phyloP scores from a whole-genome alignment of 2,113 vertebrate species.

The Raja brachyura region DNA sequence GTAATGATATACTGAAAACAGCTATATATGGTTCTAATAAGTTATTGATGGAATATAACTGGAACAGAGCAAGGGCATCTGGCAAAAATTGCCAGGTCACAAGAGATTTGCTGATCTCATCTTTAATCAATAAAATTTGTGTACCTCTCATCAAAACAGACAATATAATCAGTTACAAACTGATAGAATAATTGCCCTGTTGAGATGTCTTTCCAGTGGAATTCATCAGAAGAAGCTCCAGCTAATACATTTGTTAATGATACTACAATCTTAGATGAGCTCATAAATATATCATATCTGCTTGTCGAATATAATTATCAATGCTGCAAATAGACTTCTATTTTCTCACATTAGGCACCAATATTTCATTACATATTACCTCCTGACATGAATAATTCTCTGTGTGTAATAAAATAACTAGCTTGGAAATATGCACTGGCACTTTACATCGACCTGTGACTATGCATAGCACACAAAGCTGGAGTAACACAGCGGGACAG shows the following conservation, averaged over 20 bases:
- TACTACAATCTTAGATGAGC: conserved; percentile 30
- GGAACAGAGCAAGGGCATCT: conserved; percentile 29
- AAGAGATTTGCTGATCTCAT: conserved; percentile 50
- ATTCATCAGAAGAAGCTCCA: conserved; percentile 25
- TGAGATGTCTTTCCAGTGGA: neutral
- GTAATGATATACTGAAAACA: neutral
- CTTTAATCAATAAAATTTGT: conserved; percentile 56
- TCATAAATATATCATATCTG: conserved; percentile 32
- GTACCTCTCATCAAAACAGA: conserved; percentile 46
- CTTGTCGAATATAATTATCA: conserved; percentile 37
- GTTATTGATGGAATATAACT: conserved; percentile 17
- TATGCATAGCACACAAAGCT: too few relatives aligned
- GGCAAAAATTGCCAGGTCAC: conserved; percentile 51
- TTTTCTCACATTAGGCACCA: conserved; percentile 25
- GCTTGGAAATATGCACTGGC: neutral
- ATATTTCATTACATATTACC: conserved; percentile 10
- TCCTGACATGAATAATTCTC: conserved; percentile 26
- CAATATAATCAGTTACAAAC: conserved; percentile 41
- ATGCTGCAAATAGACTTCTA: neutral
- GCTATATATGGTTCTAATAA: conserved; percentile 13
- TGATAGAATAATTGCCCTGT: conserved; percentile 26
- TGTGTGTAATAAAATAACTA: neutral
- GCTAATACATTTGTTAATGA: conserved; percentile 35
- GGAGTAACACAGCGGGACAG: too few relatives aligned
- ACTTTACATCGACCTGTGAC: too few relatives aligned